Percentiles rank a stretch among this genome's conserved stretches.
Conservation (phyloP, 2,888 invertebrate species). For the Hipparchia sbordonii region DNA sequence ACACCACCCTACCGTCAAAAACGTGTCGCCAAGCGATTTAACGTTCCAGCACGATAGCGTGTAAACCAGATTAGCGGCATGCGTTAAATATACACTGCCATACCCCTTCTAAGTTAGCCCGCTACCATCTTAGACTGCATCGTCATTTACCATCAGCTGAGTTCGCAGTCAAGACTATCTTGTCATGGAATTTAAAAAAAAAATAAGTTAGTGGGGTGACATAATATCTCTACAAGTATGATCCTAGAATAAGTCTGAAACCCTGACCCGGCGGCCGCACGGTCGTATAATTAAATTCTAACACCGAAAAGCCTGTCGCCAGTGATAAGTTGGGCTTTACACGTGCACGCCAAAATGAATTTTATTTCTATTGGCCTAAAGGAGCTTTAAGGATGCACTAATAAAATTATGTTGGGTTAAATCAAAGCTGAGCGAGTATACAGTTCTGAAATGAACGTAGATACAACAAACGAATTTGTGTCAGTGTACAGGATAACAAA, state of each 20-base stretch:
- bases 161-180: too few relatives aligned
- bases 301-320: slow-evolving; percentile 23
- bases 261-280: slow-evolving; percentile 16
- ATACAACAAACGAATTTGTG: too few relatives aligned
- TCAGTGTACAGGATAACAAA: too few relatives aligned
- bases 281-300: slow-evolving; percentile 29
- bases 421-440: background rate
- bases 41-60: too few relatives aligned
- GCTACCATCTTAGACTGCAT: too few relatives aligned
- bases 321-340: slow-evolving; percentile 7
- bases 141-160: too few relatives aligned
- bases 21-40: too few relatives aligned
- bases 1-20: too few relatives aligned
- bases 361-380: background rate
- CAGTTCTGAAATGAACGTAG: background rate
- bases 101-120: too few relatives aligned
- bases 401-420: background rate
- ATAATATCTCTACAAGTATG: background rate
- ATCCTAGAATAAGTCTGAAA: slow-evolving; percentile 11
- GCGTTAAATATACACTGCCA: too few relatives aligned
- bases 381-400: slow-evolving; percentile 7
- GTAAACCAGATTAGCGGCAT: too few relatives aligned
- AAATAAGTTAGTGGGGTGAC: background rate
- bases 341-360: slow-evolving; percentile 9
- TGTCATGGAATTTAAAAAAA: too few relatives aligned